Evolutionary conservation across 2,113 vertebrate genomes (phyloP).

Genomic region (Seriola aureovittata): DNA sequence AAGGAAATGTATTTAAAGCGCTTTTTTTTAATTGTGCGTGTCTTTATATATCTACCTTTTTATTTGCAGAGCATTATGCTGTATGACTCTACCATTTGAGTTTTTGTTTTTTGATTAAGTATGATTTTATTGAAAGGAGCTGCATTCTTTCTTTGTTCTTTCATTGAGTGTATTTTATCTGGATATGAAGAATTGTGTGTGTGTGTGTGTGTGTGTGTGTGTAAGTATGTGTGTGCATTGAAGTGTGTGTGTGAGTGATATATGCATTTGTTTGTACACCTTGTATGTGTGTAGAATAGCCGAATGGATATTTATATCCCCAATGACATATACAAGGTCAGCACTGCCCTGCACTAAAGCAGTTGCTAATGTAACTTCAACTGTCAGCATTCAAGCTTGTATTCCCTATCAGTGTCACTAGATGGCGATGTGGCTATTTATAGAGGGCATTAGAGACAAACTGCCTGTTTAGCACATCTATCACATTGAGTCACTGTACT

Average conservation of each 20-base stretch:
- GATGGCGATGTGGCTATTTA: constrained; percentile 71
- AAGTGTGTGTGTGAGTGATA: not conserved
- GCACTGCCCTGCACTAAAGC: constrained; percentile 45
- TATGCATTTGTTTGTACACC: constrained; percentile 48
- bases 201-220: constrained; percentile 31
- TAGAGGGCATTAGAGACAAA: constrained; percentile 13
- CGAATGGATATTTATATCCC: constrained; percentile 52
- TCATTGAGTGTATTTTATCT: constrained; percentile 1
- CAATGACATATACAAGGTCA: constrained; percentile 77
- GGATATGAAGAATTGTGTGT: not conserved
- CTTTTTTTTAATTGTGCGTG: not conserved
- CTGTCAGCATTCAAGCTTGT: constrained; percentile 24
- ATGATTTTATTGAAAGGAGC: not conserved
- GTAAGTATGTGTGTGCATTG: not conserved
- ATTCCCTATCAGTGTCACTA: constrained; percentile 56
- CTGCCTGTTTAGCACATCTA: constrained; percentile 51
- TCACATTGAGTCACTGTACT: constrained; percentile 49
- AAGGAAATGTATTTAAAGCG: not conserved
- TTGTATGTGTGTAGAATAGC: constrained; percentile 50
- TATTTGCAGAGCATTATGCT: not conserved
- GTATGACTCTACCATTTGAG: not conserved
- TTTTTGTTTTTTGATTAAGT: not conserved
- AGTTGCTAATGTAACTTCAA: constrained; percentile 41
- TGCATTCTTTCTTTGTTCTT: not conserved
- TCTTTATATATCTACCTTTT: not conserved